Base-by-base conservation (phyloP, 2,888 invertebrate species). In the Platyscelio sp. region DNA sequence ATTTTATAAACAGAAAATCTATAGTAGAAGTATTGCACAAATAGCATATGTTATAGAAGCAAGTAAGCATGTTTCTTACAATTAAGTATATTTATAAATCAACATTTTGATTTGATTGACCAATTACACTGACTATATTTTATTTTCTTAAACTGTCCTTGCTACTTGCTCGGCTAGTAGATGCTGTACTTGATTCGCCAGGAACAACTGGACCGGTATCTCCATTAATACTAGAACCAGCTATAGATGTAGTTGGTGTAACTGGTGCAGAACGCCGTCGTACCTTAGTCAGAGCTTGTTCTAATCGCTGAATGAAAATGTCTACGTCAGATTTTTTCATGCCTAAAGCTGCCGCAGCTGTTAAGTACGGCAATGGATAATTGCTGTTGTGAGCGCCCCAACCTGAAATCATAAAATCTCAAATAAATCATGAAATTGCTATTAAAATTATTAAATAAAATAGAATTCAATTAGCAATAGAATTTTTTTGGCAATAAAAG, bases 321-420 rank as follows among this genome's bases (percentile, higher is more conserved):
- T 97, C 96, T n/a, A 97, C 95, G 89, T 97, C 97, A 3, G 93
- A 90, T 86, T 94, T 94, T 58, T 95, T 95, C 92, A 97, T 95
- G 3, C 97, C 97, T 43, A 97, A 93, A 6, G 96, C 95, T 3
- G 97, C 96, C 18, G 97, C 97, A 65, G 96, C 96, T 3, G 97
- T 97, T 86, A 97, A 94, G 91, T 97, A 97, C 2, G 96, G 95
- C 81, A 94, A 93, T 13, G 95, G 94, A 88, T 95, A 96, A 86
- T 94, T 93, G 88, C 95, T 94, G 86, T 94, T 94, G 92, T 97
- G 97, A 11, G 96, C 95, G 61, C 97, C 97, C 96, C 97, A 97
- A 74, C 96, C 97, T 96, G 88, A 22, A 90, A 88, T n/a, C n/a
- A n/a, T n/a, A n/a, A n/a, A n/a, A n/a, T n/a, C n/a, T n/a, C n/a